Conservation (phyloP, 1,140 invertebrate species). For the Drosophila ironensis region DNA sequence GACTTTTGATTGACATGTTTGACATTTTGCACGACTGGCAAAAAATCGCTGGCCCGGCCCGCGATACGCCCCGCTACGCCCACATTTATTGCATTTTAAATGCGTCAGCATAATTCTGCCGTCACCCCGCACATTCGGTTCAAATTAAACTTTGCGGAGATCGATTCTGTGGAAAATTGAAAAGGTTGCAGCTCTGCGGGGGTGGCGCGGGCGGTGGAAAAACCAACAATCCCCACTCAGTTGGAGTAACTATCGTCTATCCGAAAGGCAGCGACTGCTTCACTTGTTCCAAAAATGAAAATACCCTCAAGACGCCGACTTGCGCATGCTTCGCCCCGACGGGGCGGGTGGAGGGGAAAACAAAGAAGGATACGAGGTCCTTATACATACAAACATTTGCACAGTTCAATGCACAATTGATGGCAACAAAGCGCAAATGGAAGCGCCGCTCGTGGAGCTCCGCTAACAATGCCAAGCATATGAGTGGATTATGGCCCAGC, state of each 20-base stretch:
- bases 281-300: constrained; percentile 22
- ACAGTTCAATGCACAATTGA: constrained; percentile 74
- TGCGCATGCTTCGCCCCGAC: constrained; percentile 30
- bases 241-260: constrained; percentile 20
- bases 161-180: constrained; percentile 25
- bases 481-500: constrained; percentile 46
- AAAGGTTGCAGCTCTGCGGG: constrained; percentile 32
- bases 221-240: constrained; percentile 22
- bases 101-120: constrained; percentile 71
- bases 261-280: constrained; percentile 19
- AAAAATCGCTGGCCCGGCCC: constrained; percentile 55
- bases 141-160: constrained; percentile 28
- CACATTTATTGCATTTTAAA: constrained; percentile 69
- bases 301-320: constrained; percentile 16
- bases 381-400: constrained; percentile 51
- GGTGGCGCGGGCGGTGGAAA: background rate
- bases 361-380: constrained; percentile 14
- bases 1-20: constrained; percentile 80
- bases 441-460: constrained; percentile 11
- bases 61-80: constrained; percentile 11
- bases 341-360: constrained; percentile 9
- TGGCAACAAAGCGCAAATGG: constrained; percentile 44
- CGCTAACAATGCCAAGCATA: constrained; percentile 32
- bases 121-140: constrained; percentile 30
- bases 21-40: constrained; percentile 75